These are phyloP conservation scores for Stegophylla sp. DNA, from an alignment of 2,888 invertebrate species.

Conservation along the genomic window DNA sequence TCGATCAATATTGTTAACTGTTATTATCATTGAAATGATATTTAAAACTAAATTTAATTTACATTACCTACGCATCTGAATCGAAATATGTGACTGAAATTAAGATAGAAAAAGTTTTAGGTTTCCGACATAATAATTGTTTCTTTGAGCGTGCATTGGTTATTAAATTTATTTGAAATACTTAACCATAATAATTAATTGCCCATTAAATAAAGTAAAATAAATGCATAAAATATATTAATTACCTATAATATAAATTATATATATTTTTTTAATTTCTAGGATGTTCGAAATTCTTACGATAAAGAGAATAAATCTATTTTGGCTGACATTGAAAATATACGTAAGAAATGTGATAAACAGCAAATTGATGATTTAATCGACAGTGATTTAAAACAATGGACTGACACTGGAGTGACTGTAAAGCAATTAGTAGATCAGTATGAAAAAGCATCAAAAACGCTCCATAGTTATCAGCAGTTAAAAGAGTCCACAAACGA, in stretches of 20 bases:
- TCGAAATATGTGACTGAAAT: conserved; percentile 27
- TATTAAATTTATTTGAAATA: conserved; percentile 8
- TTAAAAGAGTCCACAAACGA: conserved; percentile 31
- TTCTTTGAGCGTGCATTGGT: neutral
- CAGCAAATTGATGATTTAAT: conserved; percentile 22
- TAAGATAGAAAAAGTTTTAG: neutral
- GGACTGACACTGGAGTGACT: conserved; percentile 13
- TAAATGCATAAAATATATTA: neutral
- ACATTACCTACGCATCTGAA: neutral
- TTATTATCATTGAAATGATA: neutral
- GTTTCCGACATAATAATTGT: neutral
- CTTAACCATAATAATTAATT: neutral
- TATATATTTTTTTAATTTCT: neutral
- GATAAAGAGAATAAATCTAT: conserved; percentile 50
- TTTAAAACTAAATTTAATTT: neutral
- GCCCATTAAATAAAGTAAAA: neutral
- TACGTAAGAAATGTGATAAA: conserved; percentile 38
- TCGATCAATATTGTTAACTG: neutral
- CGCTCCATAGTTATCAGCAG: conserved; percentile 24
- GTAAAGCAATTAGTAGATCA: conserved; percentile 28
- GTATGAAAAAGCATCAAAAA: conserved; percentile 33
- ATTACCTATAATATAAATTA: neutral
- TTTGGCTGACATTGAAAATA: conserved; percentile 17
- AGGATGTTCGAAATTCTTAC: conserved; percentile 46
- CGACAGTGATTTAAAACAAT: conserved; percentile 11